Base-by-base conservation (phyloP, 1,140 invertebrate species). In the Ips nitidus region DNA sequence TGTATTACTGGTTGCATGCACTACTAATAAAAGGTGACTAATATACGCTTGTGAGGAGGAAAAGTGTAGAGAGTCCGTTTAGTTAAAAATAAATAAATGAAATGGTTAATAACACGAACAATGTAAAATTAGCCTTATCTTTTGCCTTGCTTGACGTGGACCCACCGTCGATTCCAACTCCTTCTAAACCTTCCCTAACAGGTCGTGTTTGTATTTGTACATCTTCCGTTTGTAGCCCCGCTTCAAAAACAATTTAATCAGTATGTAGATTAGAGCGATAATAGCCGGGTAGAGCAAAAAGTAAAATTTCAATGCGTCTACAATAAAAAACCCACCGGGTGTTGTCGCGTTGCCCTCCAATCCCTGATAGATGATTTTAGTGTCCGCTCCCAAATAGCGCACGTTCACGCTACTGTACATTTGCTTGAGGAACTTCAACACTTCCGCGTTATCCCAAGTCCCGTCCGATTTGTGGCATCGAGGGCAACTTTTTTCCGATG, bases 221-320 rank as follows among this genome's bases (percentile, higher is more conserved):
- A 71, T 39, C 78, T 89, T 90, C 81, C 89, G 92, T 75, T 85
- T 86, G 76, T 90, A 89, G 69, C 84, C 86, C 76, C 85, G 89
- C 59, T 89, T 84, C 62, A 90, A 83, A 79, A 93, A 91, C 78
- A 90, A 87, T 76, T 91, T 89, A 79, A 93, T 92, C 61, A 93
- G 87, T 65, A 92, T 64, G 66, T 91, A 84, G 68, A 93, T 83
- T 75, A 93, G 87, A 47, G 83, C 73, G 55, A 89, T 86, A 67
- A 89, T 92, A 42, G 85, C 80, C 41, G 89, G 76, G 76, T 93
- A 94, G 37, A 93, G 80, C 38, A 92, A 76, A 70, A 92, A 86
- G 80, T 90, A 92, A 22, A 22, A 22, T 22, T 22, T 22, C 75
- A 93, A 86, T 70, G 89, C 88, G 79, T 93, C 91, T 41, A 71